Evolutionary conservation across 1,140 invertebrate genomes (phyloP).

Genomic region (Lycorma delicatula): DNA sequence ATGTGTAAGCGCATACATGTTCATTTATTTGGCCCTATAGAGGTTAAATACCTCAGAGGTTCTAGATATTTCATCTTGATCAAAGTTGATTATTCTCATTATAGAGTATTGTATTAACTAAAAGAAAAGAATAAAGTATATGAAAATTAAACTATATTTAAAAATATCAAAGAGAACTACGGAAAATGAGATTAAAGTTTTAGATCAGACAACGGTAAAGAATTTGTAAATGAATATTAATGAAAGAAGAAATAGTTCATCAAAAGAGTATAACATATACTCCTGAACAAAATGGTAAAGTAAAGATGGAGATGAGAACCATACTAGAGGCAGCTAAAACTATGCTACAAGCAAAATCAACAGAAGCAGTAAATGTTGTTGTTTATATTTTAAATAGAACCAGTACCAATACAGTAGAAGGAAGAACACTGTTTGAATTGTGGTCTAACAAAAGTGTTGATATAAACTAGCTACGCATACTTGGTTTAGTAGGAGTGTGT

Average conservation of each 20-base stretch:
- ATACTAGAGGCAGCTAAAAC: slow-evolving; percentile 38
- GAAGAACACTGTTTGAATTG: slow-evolving; percentile 35
- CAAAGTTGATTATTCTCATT: slow-evolving; percentile 22
- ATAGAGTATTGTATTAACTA: background rate
- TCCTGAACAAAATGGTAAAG: slow-evolving; percentile 34
- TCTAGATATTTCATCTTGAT: slow-evolving; percentile 13
- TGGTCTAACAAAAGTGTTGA: slow-evolving; percentile 21
- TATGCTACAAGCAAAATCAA: slow-evolving; percentile 25
- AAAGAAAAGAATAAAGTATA: slow-evolving; percentile 18
- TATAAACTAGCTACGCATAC: slow-evolving; percentile 30
- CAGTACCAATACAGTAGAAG: slow-evolving; percentile 17
- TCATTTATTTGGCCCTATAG: background rate
- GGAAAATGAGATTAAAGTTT: slow-evolving; percentile 2
- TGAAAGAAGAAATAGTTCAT: slow-evolving; percentile 13
- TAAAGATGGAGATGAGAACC: slow-evolving; percentile 37
- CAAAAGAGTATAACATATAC: slow-evolving; percentile 27
- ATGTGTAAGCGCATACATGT: background rate
- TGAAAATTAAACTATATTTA: slow-evolving; percentile 17
- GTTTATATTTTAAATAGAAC: slow-evolving; percentile 31
- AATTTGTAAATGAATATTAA: slow-evolving; percentile 10
- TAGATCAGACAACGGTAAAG: slow-evolving; percentile 20
- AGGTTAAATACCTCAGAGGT: slow-evolving; percentile 1
- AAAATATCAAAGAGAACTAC: background rate
- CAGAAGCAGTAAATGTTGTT: slow-evolving; percentile 31
- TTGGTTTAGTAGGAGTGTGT: slow-evolving; percentile 35